A percentile compares a stretch with the other conserved stretches of the same genome.
Evolutionary conservation across 2,113 vertebrate genomes (phyloP).

Genomic region (Agapornis roseicollis): DNA sequence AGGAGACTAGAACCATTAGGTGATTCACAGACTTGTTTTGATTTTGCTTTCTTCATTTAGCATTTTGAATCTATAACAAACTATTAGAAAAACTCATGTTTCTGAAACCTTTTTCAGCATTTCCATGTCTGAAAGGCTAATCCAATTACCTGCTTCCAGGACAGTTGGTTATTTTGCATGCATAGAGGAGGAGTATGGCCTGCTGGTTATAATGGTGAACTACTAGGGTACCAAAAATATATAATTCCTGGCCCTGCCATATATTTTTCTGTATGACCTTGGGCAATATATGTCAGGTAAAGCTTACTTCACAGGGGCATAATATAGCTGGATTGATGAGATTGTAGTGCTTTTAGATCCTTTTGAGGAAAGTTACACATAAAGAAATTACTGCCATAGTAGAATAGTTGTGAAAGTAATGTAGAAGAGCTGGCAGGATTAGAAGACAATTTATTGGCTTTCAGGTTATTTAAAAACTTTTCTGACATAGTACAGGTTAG

Average conservation of each 20-base stretch:
- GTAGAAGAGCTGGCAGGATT: not conserved
- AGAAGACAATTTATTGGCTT: not conserved
- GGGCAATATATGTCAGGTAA: not conserved
- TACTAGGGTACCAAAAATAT: not conserved
- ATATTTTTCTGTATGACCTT: slow-evolving; percentile 36
- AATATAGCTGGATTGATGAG: slow-evolving; percentile 19
- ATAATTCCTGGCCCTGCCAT: not conserved
- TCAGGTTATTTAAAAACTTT: not conserved
- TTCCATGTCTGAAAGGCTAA: not conserved
- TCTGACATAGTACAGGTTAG: not conserved
- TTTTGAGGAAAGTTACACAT: not conserved
- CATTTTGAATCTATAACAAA: not conserved
- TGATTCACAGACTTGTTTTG: not conserved
- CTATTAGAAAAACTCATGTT: not conserved
- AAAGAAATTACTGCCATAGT: not conserved
- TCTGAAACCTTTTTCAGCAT: not conserved
- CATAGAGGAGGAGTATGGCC: slow-evolving; percentile 37
- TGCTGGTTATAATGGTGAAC: slow-evolving; percentile 22
- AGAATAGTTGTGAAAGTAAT: not conserved
- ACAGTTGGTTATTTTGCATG: not conserved
- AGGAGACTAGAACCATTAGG: not conserved
- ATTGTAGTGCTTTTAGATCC: slow-evolving; percentile 23
- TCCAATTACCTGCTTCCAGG: not conserved
- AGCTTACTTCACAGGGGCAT: slow-evolving; percentile 1
- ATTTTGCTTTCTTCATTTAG: not conserved